Evolutionary conservation across 2,113 vertebrate species (phyloP), one percentile per base, ranked within the genome.

Genomic region (Carassius auratus): DNA sequence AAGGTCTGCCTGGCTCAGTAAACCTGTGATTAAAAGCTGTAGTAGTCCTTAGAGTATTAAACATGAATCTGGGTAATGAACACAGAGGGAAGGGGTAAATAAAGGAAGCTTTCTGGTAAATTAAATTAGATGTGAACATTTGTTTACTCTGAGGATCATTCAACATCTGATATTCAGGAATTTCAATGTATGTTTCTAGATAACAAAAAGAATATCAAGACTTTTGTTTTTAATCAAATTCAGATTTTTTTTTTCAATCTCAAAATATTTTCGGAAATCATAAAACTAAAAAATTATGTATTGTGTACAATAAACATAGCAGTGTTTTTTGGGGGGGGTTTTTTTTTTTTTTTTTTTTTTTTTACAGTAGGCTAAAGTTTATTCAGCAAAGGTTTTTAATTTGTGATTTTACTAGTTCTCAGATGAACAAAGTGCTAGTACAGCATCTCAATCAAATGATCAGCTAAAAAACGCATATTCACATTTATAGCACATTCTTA

Each of bases 11-110:
- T 92, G 84, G 81, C 80, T 92, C 86, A 73, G 88, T 92, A 91
- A 93, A 93, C 90, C 79, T 87, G 90, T 81, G 59, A 88, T 84
- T 77, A 84, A 91, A 92, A 90, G 86, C 89, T 88, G 90, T 86
- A 38, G 42, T 59, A 81, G 87, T 81, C 75, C 86, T 91, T 38
- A 21, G 57, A 79, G 48, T 75, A 45, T 73, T 79, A 73, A 82
- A 88, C 61, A 78, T 52, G 66, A 86, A 84, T 83, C 76, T 21
- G 66, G 48, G 48, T 78, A 88, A 64, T 77, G 42, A 88, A 68
- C 19, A 42, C 38, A 87, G 21, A 57, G 23, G 42, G 73, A 78
- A 69, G 8, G 64, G 76, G 64, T 38, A 74, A 84, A 85, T 86
- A 76, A 81, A 83, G 77, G 30, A 61, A 57, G 85, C 85, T 89